A percentile compares a stretch with the other conserved stretches of the same genome.
Evolutionary conservation across 2,113 vertebrate genomes (phyloP).

Genomic region (Trogon melanurus): DNA sequence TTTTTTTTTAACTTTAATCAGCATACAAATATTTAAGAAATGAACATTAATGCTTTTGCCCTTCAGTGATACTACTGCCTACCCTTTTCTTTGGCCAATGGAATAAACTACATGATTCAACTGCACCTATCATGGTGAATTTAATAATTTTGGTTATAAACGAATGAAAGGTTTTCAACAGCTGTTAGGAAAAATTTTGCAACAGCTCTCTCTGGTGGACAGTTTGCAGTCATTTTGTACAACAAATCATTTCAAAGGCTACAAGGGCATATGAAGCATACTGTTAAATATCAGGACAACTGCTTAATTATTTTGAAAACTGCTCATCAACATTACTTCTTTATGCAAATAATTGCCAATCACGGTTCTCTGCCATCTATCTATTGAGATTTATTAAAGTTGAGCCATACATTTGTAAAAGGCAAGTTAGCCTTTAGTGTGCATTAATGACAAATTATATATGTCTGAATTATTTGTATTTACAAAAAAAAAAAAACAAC

Average conservation of each 20-base stretch:
- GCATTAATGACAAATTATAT: neutral
- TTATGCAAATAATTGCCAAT: neutral
- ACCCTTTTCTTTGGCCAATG: neutral
- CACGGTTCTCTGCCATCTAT: neutral
- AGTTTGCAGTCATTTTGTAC: neutral
- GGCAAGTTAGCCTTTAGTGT: neutral
- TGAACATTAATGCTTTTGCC: neutral
- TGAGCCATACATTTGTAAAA: neutral
- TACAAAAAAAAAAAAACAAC: neutral
- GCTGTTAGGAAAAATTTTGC: slow-evolving; percentile 38
- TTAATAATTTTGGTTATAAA: neutral
- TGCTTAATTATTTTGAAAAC: neutral
- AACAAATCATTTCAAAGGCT: neutral
- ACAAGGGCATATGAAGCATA: neutral
- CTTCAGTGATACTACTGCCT: neutral
- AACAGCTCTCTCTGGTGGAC: slow-evolving; percentile 75
- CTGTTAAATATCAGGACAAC: neutral
- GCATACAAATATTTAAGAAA: neutral
- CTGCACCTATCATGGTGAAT: neutral
- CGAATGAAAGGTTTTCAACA: neutral
- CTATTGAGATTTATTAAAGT: neutral
- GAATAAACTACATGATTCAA: neutral
- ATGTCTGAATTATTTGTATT: neutral
- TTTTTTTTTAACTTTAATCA: neutral
- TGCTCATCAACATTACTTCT: neutral